Evolutionary conservation across 1,140 invertebrate genomes (phyloP).

Genomic region (Scaptomyza pallida): DNA sequence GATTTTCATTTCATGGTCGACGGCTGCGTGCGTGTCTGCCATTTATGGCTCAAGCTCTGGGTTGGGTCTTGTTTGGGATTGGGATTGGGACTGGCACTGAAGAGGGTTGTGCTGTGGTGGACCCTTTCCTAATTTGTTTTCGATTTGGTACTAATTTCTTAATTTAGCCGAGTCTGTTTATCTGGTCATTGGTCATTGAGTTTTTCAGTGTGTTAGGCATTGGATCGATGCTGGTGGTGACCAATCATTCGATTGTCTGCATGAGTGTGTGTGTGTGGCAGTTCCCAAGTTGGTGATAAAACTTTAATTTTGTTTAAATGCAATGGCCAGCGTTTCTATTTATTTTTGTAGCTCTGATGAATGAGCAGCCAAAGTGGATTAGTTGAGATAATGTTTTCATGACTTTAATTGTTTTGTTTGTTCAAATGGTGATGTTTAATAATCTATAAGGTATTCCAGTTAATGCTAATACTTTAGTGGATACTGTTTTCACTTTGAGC

Average conservation of each 20-base stretch:
- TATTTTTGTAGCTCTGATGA: conserved; percentile 13
- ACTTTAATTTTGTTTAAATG: conserved; percentile 69
- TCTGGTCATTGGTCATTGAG: conserved; percentile 28
- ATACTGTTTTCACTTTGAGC: conserved; percentile 32
- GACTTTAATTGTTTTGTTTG: conserved; percentile 37
- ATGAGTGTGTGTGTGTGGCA: conserved; percentile 14
- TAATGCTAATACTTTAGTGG: too few relatives aligned
- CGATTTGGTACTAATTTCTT: conserved; percentile 80
- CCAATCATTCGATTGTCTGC: not conserved
- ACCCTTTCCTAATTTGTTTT: conserved; percentile 82
- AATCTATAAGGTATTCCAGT: too few relatives aligned
- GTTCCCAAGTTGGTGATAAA: conserved; percentile 69
- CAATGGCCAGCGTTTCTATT: conserved; percentile 48
- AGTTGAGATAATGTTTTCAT: conserved; percentile 62
- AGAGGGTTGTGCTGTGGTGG: conserved; percentile 5
- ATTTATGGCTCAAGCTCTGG: conserved; percentile 37
- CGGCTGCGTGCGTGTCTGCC: conserved; percentile 29
- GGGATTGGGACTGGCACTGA: not conserved
- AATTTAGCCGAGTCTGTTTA: conserved; percentile 58
- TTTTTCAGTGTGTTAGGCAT: conserved; percentile 49
- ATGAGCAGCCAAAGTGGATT: conserved; percentile 45
- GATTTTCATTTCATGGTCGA: conserved; percentile 61
- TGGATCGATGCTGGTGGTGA: conserved; percentile 59
- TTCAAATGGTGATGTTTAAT: too few relatives aligned
- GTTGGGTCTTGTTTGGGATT: conserved; percentile 22